Evolutionary conservation across 2,888 invertebrate species (phyloP).

Genomic region (Xylota segnis): DNA sequence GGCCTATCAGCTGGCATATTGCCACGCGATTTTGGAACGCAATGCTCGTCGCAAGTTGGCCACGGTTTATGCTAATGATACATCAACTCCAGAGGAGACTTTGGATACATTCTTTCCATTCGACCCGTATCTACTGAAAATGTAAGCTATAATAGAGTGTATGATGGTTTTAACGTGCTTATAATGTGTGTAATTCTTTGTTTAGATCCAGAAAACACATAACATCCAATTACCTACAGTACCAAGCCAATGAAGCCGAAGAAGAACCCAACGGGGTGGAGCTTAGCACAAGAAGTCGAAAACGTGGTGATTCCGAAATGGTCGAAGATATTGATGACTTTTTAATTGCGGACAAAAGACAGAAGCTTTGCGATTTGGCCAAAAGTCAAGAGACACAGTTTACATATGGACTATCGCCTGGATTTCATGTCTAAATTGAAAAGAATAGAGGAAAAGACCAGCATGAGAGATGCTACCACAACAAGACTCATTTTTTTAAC

Average conservation of each 20-base stretch:
- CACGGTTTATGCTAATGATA: constrained; percentile 86
- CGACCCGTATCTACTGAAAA: constrained; percentile 92
- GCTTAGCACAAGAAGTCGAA: constrained; percentile 74
- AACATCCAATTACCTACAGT: constrained; percentile 85
- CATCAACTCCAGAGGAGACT: constrained; percentile 84
- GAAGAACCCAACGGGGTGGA: constrained; percentile 74
- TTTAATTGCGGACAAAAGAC: constrained; percentile 82
- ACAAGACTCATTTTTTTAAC: constrained; percentile 44
- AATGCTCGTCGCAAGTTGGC: constrained; percentile 89
- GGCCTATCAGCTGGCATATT: constrained; percentile 95
- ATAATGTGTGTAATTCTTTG: background rate
- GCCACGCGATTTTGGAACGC: constrained; percentile 94
- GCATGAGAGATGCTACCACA: constrained; percentile 41
- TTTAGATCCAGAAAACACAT: constrained; percentile 84
- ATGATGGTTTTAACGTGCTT: no score
- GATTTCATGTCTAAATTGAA: constrained; percentile 79
- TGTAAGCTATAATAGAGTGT: constrained; percentile 79
- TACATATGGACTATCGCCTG: constrained; percentile 82
- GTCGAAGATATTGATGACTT: constrained; percentile 83
- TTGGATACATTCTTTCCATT: constrained; percentile 93
- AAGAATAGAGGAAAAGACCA: background rate
- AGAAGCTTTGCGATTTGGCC: constrained; percentile 79
- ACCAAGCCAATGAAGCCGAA: constrained; percentile 83
- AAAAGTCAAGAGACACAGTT: constrained; percentile 82
- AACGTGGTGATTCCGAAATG: constrained; percentile 83